phyloP scores from a whole-genome alignment of 2,113 vertebrate species.

The Abramis brama region DNA sequence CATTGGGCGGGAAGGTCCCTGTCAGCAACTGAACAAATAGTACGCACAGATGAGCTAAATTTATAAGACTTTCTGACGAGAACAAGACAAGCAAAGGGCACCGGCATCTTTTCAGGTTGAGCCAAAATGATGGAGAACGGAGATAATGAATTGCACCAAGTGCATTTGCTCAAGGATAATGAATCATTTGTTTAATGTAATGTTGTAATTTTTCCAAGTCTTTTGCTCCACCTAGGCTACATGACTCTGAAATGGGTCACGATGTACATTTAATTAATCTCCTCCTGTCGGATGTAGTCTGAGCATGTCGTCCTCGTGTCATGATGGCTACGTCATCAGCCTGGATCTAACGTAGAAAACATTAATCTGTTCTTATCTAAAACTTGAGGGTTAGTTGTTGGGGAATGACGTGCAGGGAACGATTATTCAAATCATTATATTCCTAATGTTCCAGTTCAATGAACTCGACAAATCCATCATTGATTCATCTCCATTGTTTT shows the following conservation, averaged over 20 bases:
- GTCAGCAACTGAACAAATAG: conserved; percentile 68
- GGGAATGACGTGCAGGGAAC: not conserved
- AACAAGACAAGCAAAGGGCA: conserved; percentile 65
- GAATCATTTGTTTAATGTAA: conserved; percentile 44
- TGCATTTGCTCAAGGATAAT: conserved; percentile 59
- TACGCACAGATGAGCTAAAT: conserved; percentile 65
- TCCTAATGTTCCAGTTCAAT: not conserved
- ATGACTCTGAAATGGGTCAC: conserved; percentile 30
- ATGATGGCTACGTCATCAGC: not conserved
- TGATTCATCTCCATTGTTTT: conserved; percentile 34
- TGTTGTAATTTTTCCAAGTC: conserved; percentile 35
- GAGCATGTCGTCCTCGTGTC: not conserved
- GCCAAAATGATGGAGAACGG: conserved; percentile 48
- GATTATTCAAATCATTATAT: conserved; percentile 18
- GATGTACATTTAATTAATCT: conserved; percentile 35
- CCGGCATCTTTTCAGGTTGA: conserved; percentile 50
- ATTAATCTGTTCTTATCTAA: not conserved
- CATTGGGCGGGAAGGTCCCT: conserved; percentile 61
- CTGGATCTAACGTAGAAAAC: not conserved
- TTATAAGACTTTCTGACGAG: conserved; percentile 59
- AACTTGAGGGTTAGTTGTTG: not conserved
- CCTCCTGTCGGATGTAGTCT: not conserved
- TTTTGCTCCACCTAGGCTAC: conserved; percentile 23
- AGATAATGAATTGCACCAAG: conserved; percentile 63
- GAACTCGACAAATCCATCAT: conserved; percentile 26